These are phyloP conservation scores for Bubo bubo DNA, from an alignment of 2,113 vertebrate species.

Conservation along the genomic window DNA sequence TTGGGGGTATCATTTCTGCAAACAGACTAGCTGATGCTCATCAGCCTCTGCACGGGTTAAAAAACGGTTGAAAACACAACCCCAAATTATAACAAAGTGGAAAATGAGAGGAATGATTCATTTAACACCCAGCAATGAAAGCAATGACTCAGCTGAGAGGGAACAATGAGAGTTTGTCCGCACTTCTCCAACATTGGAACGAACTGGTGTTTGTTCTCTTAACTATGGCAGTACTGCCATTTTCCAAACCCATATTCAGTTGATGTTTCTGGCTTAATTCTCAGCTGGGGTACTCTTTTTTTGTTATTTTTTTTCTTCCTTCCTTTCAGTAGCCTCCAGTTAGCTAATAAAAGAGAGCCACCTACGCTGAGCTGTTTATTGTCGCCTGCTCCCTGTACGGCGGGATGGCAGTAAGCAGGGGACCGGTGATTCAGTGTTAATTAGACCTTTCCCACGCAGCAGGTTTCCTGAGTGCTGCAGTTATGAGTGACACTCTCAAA, in stretches of 20 bases:
- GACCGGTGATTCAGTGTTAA: conserved; percentile 7
- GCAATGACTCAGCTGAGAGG: not conserved
- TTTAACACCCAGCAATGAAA: not conserved
- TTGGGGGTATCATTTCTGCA: not conserved
- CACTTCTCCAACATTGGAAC: not conserved
- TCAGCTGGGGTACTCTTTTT: not conserved
- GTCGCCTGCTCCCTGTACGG: rapidly evolving
- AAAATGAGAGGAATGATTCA: conserved; percentile 14
- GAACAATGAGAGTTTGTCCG: not conserved
- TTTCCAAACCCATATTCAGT: not conserved
- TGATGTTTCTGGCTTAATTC: not conserved
- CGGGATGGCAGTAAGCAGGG: not conserved
- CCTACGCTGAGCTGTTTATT: not conserved
- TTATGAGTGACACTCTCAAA: not conserved
- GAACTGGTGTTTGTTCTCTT: not conserved
- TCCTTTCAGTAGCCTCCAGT: not conserved
- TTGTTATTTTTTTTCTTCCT: not conserved
- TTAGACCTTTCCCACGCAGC: conserved; percentile 5
- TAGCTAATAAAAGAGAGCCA: conserved; percentile 11
- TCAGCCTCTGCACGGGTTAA: not conserved
- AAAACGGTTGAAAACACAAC: not conserved
- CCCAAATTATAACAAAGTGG: not conserved
- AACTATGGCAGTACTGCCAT: not conserved
- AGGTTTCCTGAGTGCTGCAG: not conserved
- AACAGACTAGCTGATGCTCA: not conserved